These are phyloP conservation scores for Polymixis flavicincta DNA, from an alignment of 2,888 invertebrate genomes.

Conservation along the genomic window DNA sequence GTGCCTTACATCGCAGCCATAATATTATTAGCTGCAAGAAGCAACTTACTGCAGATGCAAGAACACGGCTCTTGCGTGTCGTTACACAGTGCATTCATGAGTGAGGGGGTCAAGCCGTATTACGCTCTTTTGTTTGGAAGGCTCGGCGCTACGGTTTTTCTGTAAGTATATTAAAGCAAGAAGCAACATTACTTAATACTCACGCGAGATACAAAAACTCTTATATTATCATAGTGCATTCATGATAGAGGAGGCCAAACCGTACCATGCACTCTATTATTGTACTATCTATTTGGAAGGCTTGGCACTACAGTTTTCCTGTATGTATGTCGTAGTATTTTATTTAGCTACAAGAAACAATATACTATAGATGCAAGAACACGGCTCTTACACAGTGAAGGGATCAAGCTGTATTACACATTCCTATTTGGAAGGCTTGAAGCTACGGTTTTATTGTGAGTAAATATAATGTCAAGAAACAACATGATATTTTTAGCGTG, in stretches of 20 bases:
- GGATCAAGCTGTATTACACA: too few relatives aligned
- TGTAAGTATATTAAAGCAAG: slow-evolving; percentile 88
- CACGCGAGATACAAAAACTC: slow-evolving; percentile 71
- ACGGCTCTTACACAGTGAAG: too few relatives aligned
- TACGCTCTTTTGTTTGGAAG: slow-evolving; percentile 89
- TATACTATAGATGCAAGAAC: too few relatives aligned
- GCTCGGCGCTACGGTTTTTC: slow-evolving; percentile 80
- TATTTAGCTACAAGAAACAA: too few relatives aligned
- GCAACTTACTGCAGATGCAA: slow-evolving; percentile 72
- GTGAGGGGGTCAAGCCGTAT: slow-evolving; percentile 90
- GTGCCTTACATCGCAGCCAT: slow-evolving; percentile 92
- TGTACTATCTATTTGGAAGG: slow-evolving; percentile 81
- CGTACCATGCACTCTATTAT: slow-evolving; percentile 86
- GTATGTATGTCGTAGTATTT: too few relatives aligned
- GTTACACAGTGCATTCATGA: slow-evolving; percentile 90
- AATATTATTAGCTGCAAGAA: slow-evolving; percentile 90
- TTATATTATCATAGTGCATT: slow-evolving; percentile 90
- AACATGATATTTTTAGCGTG: too few relatives aligned
- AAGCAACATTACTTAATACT: slow-evolving; percentile 68
- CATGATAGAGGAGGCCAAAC: slow-evolving; percentile 90
- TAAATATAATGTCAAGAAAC: too few relatives aligned
- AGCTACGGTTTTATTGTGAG: too few relatives aligned
- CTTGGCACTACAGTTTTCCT: slow-evolving; percentile 66
- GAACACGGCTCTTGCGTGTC: slow-evolving; percentile 80
- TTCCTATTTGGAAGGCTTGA: too few relatives aligned